Evolutionary conservation across 1,140 invertebrate species (phyloP), one percentile per base, ranked within the genome.

Genomic region (Meloidogyne exigua): DNA sequence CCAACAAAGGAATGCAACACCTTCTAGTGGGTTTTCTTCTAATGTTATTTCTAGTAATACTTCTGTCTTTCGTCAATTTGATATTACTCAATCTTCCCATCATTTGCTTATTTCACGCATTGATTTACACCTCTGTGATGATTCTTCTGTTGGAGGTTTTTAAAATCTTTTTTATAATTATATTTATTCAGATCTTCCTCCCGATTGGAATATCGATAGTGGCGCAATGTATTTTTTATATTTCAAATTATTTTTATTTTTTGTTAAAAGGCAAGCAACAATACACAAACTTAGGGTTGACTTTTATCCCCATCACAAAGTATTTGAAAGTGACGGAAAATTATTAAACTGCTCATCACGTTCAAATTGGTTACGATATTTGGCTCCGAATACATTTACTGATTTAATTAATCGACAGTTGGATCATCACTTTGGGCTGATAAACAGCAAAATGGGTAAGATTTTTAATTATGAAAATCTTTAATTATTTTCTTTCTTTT

Each of bases 91-190:
- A 90, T 98, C 96, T 0, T 98, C 95, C 0, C 96, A 97, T 90
- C 96, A 99, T 89, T 92, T 99, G 86, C 91, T 95, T 75, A 94
- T 93, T 77, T 92, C 94, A 70, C 91, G 93, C 84, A 94, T 99
- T 84, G 94, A 98, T 89, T 90, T 99, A 63, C 96, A 99, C 90
- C 91, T 99, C 44, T 98, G 94, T 88, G 96, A 99, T 89, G 96
- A 99, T 89, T 82, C 84, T 57, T 83, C 83, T 32, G 1, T 18
- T 25, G 15, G 32, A 39, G 44, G 68, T 72, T 63, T 36, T 62
- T n/a, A n/a, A n/a, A n/a, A n/a, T n/a, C n/a, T n/a, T n/a, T n/a
- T n/a, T n/a, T n/a, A n/a, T n/a, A n/a, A n/a, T n/a, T n/a, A n/a
- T n/a, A n/a, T 39, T 68, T 25, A n/a, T 83, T 78, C 76, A 82